Percentiles rank a stretch among this genome's conserved stretches.
These are phyloP conservation scores for Neoseiulus cucumeris DNA, from an alignment of 1,140 invertebrate species.

Conservation along the genomic window DNA sequence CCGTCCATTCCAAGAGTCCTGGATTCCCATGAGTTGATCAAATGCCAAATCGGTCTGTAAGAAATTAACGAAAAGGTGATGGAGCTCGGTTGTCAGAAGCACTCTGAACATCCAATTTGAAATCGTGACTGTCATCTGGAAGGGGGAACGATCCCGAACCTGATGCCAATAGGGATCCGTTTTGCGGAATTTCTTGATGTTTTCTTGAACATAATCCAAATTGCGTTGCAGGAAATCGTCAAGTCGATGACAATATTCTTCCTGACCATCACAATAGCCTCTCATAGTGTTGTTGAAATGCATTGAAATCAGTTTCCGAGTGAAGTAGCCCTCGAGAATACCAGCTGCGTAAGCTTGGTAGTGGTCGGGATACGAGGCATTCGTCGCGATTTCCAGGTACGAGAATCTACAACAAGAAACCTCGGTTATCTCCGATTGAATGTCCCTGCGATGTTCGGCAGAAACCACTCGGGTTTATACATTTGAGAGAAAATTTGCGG, in stretches of 20 bases:
- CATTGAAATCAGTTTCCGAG: slow-evolving; percentile 55
- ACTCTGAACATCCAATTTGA: too few species aligned
- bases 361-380: slow-evolving; percentile 36
- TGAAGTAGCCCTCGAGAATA: slow-evolving; percentile 58
- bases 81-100: not conserved
- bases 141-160: slow-evolving; percentile 28
- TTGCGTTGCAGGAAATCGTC: slow-evolving; percentile 43
- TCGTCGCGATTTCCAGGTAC: slow-evolving; percentile 52
- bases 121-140: slow-evolving; percentile 21
- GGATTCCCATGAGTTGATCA: not conserved
- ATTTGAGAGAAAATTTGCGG: not conserved
- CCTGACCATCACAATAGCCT: slow-evolving; percentile 40
- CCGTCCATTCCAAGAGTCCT: not conserved
- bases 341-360: slow-evolving; percentile 73
- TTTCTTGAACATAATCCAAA: slow-evolving; percentile 37
- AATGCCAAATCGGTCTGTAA: not conserved
- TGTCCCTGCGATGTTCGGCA: too few species aligned
- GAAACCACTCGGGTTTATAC: not conserved
- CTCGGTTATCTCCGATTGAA: too few species aligned
- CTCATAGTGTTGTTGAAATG: slow-evolving; percentile 56
- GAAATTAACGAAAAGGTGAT: not conserved
- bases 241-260: slow-evolving; percentile 45
- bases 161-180: slow-evolving; percentile 57
- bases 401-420: slow-evolving; percentile 38
- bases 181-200: slow-evolving; percentile 31